Evolutionary conservation across 2,797 vertebrate genomes (phyloP), one percentile per base, ranked within the genome.

Genomic region (Oceanodroma leucorhoa): DNA sequence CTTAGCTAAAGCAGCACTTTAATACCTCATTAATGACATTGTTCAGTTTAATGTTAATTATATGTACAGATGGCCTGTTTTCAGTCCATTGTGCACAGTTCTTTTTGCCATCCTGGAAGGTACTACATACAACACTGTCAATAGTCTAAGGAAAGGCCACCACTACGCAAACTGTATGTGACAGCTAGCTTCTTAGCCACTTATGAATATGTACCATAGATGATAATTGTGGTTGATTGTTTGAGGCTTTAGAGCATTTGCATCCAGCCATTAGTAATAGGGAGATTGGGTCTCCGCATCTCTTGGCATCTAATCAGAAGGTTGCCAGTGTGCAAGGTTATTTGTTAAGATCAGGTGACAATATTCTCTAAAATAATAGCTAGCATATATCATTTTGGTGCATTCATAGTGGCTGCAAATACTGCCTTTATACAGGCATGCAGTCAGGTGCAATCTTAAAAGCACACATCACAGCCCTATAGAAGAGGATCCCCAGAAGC

Each of bases 21-120:
- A 83, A 92, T 83, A 84, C n/a, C 45, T 94, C 90, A 71, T 93
- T 94, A 96, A 92, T 84, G 41, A 21, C 60, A 16, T 71, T 85
- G 78, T 64, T 89, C 50, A 46, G 75, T 73, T 79, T 60, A 72
- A 82, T 45, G 83, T 64, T 82, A 89, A 93, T 94, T 67, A 67
- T 89, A 32, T 13, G 0, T 93, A 32, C 93, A 94, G 93, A 96
- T 96, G 93, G 86, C 80, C 73, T 73, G 34, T 84, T 94, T 83
- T 77, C 91, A 96, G 93, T 75, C 78, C 83, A 83, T 50, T 94
- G 89, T 94, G 91, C 91, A 91, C 58, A 20, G 46, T 51, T 79
- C 51, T 54, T 53, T 55, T 50, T 90, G 30, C 80, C 57, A 32
- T 76, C 91, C 70, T 2, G 2, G 73, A 81, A 84, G 29, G 38